Evolutionary conservation across 2,113 vertebrate genomes (phyloP).

Genomic region (Lampris incognitus): DNA sequence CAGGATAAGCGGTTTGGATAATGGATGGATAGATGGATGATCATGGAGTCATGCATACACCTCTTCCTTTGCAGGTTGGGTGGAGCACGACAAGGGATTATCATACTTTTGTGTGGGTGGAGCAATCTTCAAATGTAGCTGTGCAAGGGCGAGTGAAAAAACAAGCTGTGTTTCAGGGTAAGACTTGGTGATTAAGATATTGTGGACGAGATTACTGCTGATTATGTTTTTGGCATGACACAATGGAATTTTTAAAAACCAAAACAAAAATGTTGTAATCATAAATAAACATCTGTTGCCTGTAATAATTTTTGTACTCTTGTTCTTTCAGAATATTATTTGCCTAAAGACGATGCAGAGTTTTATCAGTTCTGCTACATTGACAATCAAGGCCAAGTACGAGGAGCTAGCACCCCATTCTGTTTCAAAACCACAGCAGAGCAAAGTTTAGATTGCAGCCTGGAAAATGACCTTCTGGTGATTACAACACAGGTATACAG

Average conservation of each 20-base stretch:
- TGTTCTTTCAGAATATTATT: slow-evolving; percentile 76
- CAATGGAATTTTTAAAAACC: no score
- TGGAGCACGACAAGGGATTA: slow-evolving; percentile 81
- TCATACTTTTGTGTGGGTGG: slow-evolving; percentile 82
- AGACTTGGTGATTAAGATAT: not conserved
- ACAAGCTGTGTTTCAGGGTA: slow-evolving; percentile 76
- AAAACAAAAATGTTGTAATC: no score
- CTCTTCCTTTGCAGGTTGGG: slow-evolving; percentile 74
- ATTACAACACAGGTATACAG: slow-evolving; percentile 81
- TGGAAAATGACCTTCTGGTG: slow-evolving; percentile 77
- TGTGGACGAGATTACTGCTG: no score
- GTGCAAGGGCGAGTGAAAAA: slow-evolving; percentile 31
- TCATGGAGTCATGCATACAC: not conserved
- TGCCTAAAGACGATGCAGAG: slow-evolving; percentile 81
- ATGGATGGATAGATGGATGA: no score
- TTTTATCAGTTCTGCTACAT: slow-evolving; percentile 87
- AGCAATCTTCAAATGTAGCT: slow-evolving; percentile 39
- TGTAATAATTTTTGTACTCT: not conserved
- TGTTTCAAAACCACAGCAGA: slow-evolving; percentile 68
- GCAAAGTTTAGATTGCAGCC: slow-evolving; percentile 50
- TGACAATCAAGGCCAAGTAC: slow-evolving; percentile 72
- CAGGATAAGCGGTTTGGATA: no score
- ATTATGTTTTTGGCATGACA: no score
- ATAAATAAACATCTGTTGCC: not conserved
- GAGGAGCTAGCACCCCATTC: slow-evolving; percentile 84